These are phyloP conservation scores for Buceros bicornis DNA, from an alignment of 2,797 vertebrate species.

Conservation along the genomic window DNA sequence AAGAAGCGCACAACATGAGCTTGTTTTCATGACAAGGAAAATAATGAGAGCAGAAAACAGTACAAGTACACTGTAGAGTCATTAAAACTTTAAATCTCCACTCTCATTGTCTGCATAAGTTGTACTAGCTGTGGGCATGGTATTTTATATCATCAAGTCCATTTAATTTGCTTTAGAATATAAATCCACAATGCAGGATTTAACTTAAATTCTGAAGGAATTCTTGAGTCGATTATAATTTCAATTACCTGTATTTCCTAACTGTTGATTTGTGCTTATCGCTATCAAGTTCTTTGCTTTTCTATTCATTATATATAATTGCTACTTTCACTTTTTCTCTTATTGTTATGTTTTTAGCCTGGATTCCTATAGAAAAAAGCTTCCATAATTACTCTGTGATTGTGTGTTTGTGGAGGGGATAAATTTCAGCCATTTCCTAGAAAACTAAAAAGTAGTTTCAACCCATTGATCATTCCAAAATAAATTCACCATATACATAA, in stretches of 20 bases:
- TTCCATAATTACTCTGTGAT: neutral
- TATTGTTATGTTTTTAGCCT: neutral
- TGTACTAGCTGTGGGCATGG: neutral
- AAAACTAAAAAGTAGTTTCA: neutral
- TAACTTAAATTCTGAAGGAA: constrained; percentile 21
- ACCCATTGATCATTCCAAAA: neutral
- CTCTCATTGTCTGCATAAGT: neutral
- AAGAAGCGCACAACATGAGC: neutral
- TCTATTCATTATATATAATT: constrained; percentile 27
- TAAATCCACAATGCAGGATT: neutral
- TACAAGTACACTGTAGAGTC: neutral
- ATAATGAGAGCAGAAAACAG: neutral
- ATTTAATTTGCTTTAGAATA: constrained; percentile 9
- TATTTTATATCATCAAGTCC: neutral
- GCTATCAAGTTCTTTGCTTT: constrained; percentile 27
- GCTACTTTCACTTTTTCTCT: neutral
- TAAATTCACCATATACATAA: neutral
- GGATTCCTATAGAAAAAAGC: neutral
- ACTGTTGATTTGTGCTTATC: constrained; percentile 13
- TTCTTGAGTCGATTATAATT: constrained; percentile 38
- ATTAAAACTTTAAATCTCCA: neutral
- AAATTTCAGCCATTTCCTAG: neutral
- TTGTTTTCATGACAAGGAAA: neutral
- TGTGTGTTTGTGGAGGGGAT: neutral
- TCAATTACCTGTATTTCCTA: constrained; percentile 31